Percentiles rank a stretch among this genome's conserved stretches.
These are phyloP conservation scores for Capreolus pygargus DNA, from an alignment of 2,113 vertebrate genomes.

Conservation along the genomic window DNA sequence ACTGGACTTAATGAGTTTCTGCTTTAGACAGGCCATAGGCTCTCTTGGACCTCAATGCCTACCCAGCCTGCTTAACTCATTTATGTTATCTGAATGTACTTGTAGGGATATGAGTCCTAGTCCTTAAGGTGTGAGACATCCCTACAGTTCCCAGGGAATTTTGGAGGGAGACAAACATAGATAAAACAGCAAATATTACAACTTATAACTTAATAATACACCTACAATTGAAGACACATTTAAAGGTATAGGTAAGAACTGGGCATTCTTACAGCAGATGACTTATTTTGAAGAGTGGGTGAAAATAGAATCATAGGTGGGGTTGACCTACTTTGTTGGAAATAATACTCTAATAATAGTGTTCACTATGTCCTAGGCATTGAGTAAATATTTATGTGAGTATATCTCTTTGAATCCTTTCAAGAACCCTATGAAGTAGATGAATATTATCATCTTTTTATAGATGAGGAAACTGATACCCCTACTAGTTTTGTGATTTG, in stretches of 20 bases:
- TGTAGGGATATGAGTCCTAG: not conserved
- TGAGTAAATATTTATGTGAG: not conserved
- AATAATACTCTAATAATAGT: not conserved
- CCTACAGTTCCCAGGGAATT: not conserved
- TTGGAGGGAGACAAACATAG: not conserved
- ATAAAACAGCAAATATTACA: slow-evolving; percentile 6
- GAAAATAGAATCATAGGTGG: not conserved
- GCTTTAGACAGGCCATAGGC: not conserved
- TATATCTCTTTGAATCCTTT: slow-evolving; percentile 15
- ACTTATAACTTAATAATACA: not conserved
- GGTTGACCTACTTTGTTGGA: not conserved
- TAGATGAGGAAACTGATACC: not conserved
- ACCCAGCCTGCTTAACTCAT: not conserved
- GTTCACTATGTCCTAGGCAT: not conserved
- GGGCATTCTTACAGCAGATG: slow-evolving; percentile 24
- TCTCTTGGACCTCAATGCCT: not conserved
- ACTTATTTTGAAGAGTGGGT: not conserved
- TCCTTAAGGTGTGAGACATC: not conserved
- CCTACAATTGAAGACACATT: not conserved
- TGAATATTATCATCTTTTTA: slow-evolving; percentile 5
- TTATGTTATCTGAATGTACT: not conserved
- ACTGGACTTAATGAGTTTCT: not conserved
- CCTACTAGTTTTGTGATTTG: not conserved
- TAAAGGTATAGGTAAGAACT: not conserved
- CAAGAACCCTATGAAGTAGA: not conserved